Conservation (phyloP, 2,888 invertebrate genomes). For the Nephrotoma guestfalica region DNA sequence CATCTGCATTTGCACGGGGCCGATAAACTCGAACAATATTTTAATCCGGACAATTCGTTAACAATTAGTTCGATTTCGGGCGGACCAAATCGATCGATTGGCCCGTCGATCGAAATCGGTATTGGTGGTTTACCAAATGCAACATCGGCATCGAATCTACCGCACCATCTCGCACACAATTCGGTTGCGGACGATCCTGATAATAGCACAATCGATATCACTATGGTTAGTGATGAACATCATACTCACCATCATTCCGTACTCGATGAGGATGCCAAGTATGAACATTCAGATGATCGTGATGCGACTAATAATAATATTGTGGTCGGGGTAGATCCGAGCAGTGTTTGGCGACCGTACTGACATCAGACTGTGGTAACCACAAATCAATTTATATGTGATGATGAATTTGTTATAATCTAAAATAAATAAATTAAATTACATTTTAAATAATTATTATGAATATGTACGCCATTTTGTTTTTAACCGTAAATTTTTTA, state of each 20-base stretch:
- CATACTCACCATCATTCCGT: constrained; percentile 32
- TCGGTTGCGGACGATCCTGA: constrained; percentile 12
- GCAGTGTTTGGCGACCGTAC: constrained; percentile 64
- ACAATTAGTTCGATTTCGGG: constrained; percentile 40
- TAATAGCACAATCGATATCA: constrained; percentile 18
- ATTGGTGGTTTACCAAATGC: constrained; percentile 19
- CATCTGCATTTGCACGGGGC: constrained; percentile 62
- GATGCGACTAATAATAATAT: constrained; percentile 13
- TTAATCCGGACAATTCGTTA: constrained; percentile 38
- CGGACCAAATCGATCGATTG: constrained; percentile 24
- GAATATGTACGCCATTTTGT: neutral
- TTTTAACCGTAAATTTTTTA: neutral
- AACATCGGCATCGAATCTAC: constrained; percentile 23
- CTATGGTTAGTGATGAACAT: constrained; percentile 32
- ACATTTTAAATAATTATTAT: neutral
- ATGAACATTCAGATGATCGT: constrained; percentile 16
- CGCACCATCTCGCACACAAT: neutral
- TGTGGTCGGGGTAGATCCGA: constrained; percentile 32
- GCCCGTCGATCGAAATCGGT: constrained; percentile 39
- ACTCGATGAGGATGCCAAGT: constrained; percentile 27
- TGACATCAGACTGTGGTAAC: constrained; percentile 19
- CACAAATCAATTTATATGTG: neutral
- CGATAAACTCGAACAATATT: constrained; percentile 50
- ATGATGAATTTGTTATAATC: constrained; percentile 2
- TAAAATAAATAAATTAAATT: constrained; percentile 1